These are phyloP conservation scores for Astyanax mexicanus DNA, from an alignment of 2,797 vertebrate species.

Conservation along the genomic window DNA sequence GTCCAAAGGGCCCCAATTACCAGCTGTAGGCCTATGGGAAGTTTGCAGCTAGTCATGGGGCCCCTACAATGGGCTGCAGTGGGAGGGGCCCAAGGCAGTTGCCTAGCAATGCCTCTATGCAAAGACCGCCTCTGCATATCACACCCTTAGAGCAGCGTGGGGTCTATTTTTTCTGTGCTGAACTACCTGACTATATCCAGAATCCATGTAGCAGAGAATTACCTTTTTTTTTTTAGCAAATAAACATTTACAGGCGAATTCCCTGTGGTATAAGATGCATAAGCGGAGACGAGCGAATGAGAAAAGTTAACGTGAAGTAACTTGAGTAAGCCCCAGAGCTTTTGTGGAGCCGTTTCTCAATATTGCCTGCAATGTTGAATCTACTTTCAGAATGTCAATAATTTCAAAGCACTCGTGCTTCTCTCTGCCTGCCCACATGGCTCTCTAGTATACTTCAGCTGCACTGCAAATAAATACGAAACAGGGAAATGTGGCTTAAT, in stretches of 20 bases:
- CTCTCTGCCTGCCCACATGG: conserved; percentile 35
- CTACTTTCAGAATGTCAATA: conserved; percentile 28
- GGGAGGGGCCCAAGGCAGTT: no score
- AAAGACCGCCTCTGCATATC: no score
- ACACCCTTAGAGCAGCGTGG: no score
- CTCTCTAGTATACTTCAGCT: conserved; percentile 31
- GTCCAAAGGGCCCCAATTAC: no score
- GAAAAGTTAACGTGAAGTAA: conserved; percentile 10
- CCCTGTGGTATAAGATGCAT: conserved; percentile 24
- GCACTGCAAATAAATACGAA: conserved; percentile 52
- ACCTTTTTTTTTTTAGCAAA: not conserved
- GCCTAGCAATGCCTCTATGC: no score
- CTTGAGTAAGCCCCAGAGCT: conserved; percentile 1
- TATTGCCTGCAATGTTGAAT: conserved; percentile 9
- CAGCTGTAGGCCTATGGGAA: no score
- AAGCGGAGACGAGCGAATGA: not conserved
- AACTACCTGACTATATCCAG: conserved; percentile 1
- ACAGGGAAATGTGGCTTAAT: conserved; percentile 7
- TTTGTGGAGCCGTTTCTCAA: conserved; percentile 17
- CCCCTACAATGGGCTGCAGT: no score
- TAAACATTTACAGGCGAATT: conserved; percentile 32
- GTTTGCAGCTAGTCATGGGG: no score
- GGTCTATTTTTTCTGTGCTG: no score
- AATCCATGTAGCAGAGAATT: not conserved
- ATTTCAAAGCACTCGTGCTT: conserved; percentile 1